Evolutionary conservation across 2,888 invertebrate species (phyloP).

Genomic region (Parascotia fuliginaria): DNA sequence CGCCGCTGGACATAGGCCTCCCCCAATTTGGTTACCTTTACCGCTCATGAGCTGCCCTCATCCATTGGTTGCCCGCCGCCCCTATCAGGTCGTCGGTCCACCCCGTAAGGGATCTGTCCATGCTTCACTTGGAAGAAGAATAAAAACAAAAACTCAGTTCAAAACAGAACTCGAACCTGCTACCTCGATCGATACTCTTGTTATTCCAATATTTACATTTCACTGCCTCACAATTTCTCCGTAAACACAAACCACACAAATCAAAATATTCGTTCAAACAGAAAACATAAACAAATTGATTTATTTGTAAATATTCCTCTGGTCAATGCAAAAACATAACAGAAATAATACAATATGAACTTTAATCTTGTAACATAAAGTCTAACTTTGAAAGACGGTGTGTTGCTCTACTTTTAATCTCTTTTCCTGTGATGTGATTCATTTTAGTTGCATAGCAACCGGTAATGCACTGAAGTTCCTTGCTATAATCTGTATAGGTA

Average conservation of each 20-base stretch:
- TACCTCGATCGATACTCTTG: background rate
- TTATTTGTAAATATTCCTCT: background rate
- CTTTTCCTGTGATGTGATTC: slow-evolving; percentile 6
- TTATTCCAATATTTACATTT: background rate
- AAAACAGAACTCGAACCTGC: no score
- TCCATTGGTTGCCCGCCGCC: no score
- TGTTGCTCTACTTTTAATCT: slow-evolving; percentile 24
- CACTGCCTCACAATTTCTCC: background rate
- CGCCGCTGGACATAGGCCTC: no score
- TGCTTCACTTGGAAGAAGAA: no score
- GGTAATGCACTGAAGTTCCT: background rate
- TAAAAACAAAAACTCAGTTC: no score
- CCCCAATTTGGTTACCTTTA: no score
- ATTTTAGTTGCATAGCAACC: slow-evolving; percentile 35
- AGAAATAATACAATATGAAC: background rate
- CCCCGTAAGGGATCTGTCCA: no score
- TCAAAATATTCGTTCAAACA: background rate
- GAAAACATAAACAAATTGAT: background rate
- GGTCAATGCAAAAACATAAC: background rate
- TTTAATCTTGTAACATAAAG: background rate
- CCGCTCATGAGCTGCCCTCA: no score
- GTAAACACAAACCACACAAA: background rate
- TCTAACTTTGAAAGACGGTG: background rate
- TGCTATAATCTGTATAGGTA: background rate
- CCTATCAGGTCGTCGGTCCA: no score